Conservation (phyloP, 2,888 invertebrate genomes). For the Acleris emargana region DNA sequence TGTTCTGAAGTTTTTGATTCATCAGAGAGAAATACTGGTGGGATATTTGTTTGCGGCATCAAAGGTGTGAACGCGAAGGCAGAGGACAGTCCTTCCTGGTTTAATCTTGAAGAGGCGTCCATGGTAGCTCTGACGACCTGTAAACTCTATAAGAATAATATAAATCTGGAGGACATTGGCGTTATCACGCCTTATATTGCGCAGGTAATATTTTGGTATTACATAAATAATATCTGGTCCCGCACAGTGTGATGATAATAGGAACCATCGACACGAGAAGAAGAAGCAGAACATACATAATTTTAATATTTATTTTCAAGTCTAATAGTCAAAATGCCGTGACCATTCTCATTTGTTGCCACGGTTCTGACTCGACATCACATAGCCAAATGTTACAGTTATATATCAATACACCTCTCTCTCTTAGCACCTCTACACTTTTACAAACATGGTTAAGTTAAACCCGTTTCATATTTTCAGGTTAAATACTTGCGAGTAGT, state of each 20-base stretch:
- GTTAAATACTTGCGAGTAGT: constrained; percentile 80
- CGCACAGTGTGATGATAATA: too few species aligned
- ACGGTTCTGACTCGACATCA: too few species aligned
- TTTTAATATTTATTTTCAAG: too few species aligned
- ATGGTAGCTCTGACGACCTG: constrained; percentile 81
- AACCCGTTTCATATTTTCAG: constrained; percentile 83
- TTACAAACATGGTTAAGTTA: background rate
- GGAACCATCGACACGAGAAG: too few species aligned
- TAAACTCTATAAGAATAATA: constrained; percentile 86
- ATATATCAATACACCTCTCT: too few species aligned
- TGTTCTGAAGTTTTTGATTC: constrained; percentile 59
- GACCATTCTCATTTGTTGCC: too few species aligned
- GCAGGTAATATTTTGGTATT: constrained; percentile 87
- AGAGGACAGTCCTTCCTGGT: constrained; percentile 93
- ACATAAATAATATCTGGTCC: too few species aligned
- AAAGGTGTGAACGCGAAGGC: constrained; percentile 88
- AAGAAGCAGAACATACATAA: too few species aligned
- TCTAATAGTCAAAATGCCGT: too few species aligned
- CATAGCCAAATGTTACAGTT: too few species aligned
- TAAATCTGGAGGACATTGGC: constrained; percentile 90
- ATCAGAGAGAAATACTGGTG: constrained; percentile 61
- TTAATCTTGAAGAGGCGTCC: constrained; percentile 91
- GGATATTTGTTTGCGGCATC: constrained; percentile 88
- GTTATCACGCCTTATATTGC: constrained; percentile 96
- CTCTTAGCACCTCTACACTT: background rate